Conservation (phyloP, 2,797 vertebrate genomes). For the Melanotaenia parkinsoni region DNA sequence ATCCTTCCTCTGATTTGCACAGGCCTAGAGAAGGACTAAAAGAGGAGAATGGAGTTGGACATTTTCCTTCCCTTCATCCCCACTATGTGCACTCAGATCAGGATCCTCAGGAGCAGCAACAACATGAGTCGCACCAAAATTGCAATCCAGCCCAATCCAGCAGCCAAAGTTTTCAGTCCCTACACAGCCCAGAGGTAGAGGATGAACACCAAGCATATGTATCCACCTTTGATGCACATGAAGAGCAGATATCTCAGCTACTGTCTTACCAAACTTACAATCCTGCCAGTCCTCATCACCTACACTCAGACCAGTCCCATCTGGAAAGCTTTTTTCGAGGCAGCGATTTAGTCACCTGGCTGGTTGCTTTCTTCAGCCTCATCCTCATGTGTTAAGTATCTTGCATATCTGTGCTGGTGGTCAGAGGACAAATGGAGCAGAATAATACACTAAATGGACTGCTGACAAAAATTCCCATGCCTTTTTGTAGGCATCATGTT, state of each 20-base stretch:
- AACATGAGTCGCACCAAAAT: slow-evolving; percentile 13
- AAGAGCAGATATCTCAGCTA: slow-evolving; percentile 15
- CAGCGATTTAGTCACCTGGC: slow-evolving; percentile 89
- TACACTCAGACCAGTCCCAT: not conserved
- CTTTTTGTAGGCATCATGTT: not conserved
- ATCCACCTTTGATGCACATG: not conserved
- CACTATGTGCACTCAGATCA: slow-evolving; percentile 7
- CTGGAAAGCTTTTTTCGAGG: slow-evolving; percentile 75
- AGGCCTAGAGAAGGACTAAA: slow-evolving; percentile 83
- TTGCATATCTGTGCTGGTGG: not conserved
- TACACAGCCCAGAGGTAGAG: not conserved
- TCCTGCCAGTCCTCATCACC: not conserved
- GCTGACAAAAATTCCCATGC: not conserved
- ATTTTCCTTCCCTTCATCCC: slow-evolving; percentile 22
- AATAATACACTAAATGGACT: not conserved
- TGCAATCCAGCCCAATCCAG: slow-evolving; percentile 7
- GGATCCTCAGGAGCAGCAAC: slow-evolving; percentile 30
- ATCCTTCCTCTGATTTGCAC: slow-evolving; percentile 96
- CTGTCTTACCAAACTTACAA: not conserved
- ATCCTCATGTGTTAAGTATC: slow-evolving; percentile 6
- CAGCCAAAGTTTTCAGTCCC: not conserved
- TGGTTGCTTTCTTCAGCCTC: slow-evolving; percentile 44
- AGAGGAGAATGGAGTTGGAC: slow-evolving; percentile 46
- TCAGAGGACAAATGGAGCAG: not conserved
- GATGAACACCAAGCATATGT: not conserved